Percentiles rank a stretch among this genome's conserved stretches.
These are phyloP conservation scores for Acronicta psi DNA, from an alignment of 2,888 invertebrate species.

Conservation along the genomic window DNA sequence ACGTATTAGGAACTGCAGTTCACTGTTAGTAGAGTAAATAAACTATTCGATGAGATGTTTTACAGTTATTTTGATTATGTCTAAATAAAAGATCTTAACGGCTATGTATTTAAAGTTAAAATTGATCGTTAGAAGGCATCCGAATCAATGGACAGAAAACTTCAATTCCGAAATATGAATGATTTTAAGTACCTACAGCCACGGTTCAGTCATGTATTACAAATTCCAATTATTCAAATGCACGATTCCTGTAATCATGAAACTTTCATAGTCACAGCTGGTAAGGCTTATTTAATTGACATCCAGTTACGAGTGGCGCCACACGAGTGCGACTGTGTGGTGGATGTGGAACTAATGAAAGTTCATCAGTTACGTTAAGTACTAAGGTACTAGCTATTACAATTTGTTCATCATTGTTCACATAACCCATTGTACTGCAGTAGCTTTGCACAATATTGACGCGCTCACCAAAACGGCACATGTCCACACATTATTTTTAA, in stretches of 20 bases:
- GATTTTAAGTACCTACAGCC: slow-evolving; percentile 76
- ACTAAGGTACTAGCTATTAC: slow-evolving; percentile 68
- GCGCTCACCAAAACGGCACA: slow-evolving; percentile 70
- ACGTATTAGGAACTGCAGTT: slow-evolving; percentile 85
- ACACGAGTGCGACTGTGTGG: slow-evolving; percentile 59
- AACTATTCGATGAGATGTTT: slow-evolving; percentile 71
- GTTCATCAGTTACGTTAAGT: slow-evolving; percentile 77
- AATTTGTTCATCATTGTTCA: slow-evolving; percentile 55
- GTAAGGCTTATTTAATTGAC: slow-evolving; percentile 86
- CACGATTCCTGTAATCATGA: slow-evolving; percentile 70
- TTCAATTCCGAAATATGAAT: slow-evolving; percentile 79
- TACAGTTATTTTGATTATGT: slow-evolving; percentile 55
- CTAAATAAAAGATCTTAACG: slow-evolving; percentile 60
- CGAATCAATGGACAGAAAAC: slow-evolving; percentile 70
- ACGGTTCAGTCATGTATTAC: slow-evolving; percentile 69
- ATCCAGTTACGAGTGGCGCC: slow-evolving; percentile 71
- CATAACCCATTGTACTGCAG: slow-evolving; percentile 49
- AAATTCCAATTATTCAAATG: slow-evolving; percentile 78
- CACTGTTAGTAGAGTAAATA: slow-evolving; percentile 76
- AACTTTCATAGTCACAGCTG: slow-evolving; percentile 76
- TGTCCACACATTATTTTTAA: slow-evolving; percentile 77
- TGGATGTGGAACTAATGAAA: slow-evolving; percentile 76
- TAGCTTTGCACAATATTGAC: slow-evolving; percentile 56
- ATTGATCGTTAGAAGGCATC: slow-evolving; percentile 70
- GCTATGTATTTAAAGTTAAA: slow-evolving; percentile 62